Percentiles rank a stretch among this genome's conserved stretches.
Evolutionary conservation across 2,797 vertebrate genomes (phyloP).

Genomic region (Apogon talboti): DNA sequence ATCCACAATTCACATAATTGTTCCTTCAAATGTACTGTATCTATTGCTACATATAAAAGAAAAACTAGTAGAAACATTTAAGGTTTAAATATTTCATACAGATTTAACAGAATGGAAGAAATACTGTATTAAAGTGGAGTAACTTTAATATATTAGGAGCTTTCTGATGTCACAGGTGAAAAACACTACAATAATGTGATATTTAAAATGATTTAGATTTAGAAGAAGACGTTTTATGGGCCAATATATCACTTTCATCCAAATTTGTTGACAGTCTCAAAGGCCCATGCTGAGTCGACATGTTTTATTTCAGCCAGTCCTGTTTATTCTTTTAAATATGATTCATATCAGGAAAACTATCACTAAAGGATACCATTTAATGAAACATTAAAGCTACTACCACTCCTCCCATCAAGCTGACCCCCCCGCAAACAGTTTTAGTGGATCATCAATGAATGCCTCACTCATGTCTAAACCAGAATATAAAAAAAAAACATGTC

Average conservation of each 20-base stretch:
- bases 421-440: constrained; percentile 45
- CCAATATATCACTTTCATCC: neutral
- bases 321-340: constrained; percentile 11
- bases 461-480: constrained; percentile 44
- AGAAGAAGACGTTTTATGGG: constrained; percentile 26
- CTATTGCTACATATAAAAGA: constrained; percentile 12
- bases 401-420: constrained; percentile 30
- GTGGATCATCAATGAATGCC: constrained; percentile 24
- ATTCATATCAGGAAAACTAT: constrained; percentile 35
- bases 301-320: constrained; percentile 39
- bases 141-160: neutral
- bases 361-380: constrained; percentile 36
- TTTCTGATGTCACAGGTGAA: constrained; percentile 8
- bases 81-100: neutral
- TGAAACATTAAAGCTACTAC: constrained; percentile 37
- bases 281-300: constrained; percentile 34
- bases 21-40: neutral
- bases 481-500: constrained; percentile 57
- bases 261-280: constrained; percentile 29
- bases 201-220: constrained; percentile 24
- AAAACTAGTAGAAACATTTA: constrained; percentile 1
- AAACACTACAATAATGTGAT: neutral
- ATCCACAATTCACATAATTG: neutral
- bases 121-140: neutral
- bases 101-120: neutral